These are phyloP conservation scores for Phymastichus coffea DNA, from an alignment of 1,140 invertebrate species.

Conservation along the genomic window DNA sequence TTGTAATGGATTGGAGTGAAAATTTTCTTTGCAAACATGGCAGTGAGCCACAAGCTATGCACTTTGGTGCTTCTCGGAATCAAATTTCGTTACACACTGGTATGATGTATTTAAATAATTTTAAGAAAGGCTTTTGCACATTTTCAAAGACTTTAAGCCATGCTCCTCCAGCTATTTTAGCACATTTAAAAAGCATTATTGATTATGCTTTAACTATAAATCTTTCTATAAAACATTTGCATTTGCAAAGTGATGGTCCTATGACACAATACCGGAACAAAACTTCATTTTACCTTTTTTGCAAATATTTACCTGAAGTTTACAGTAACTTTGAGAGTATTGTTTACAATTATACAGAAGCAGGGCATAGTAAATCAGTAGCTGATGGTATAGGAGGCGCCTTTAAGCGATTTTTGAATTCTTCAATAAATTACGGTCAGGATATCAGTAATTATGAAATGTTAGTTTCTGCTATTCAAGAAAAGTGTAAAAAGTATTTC, in stretches of 20 bases:
- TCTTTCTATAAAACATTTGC: conserved; percentile 3
- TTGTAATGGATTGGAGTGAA: conserved; percentile 38
- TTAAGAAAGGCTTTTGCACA: conserved; percentile 25
- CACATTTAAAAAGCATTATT: neutral
- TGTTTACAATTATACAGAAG: conserved; percentile 30
- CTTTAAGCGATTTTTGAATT: conserved; percentile 31
- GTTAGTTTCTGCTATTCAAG: conserved; percentile 13
- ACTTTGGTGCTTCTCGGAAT: conserved; percentile 37
- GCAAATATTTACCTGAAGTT: conserved; percentile 17
- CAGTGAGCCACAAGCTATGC: conserved; percentile 33
- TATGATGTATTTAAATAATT: conserved; percentile 26
- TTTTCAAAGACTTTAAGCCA: conserved; percentile 23
- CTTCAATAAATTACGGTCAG: conserved; percentile 24
- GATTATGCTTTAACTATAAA: neutral
- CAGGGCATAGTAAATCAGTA: conserved; percentile 33
- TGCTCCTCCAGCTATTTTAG: conserved; percentile 2
- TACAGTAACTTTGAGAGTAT: conserved; percentile 7
- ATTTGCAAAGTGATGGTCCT: conserved; percentile 28
- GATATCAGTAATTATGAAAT: conserved; percentile 26
- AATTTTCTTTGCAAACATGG: conserved; percentile 42
- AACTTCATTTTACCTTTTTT: conserved; percentile 27
- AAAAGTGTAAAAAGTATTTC: neutral
- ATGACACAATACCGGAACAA: conserved; percentile 29
- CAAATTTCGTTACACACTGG: conserved; percentile 37
- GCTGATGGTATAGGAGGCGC: conserved; percentile 35